Evolutionary conservation across 2,797 vertebrate species (phyloP), one percentile per base, ranked within the genome.

Genomic region (Sardinella longiceps): DNA sequence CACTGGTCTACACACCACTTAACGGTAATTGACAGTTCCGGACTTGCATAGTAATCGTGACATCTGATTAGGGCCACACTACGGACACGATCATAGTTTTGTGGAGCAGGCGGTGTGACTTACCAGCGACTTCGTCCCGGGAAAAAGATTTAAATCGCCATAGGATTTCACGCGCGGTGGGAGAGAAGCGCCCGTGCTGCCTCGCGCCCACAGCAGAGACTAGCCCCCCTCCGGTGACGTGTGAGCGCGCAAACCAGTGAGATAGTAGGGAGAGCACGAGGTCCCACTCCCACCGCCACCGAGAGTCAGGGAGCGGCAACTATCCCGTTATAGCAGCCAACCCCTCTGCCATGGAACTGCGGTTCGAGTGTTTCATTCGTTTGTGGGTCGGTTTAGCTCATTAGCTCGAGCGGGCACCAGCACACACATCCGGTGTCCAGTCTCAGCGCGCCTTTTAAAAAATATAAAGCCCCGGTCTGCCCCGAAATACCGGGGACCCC

Each of bases 71-170:
- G 12, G 4, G 43, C 33, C 18, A 43, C n/a, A 37, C 39, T 43
- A 4, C 6, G 3, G 30, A 66, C 37, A 53, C 18, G 51, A n/a
- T 60, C 56, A 60, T 33, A 37, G 30, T n/a, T 18, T 18, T 28
- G 37, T 28, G 25, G 12, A 23, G 58, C 43, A 23, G 51, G 50
- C 60, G 60, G n/a, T 46, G 28, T 14, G 43, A 74, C 82, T 84
- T 87, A 81, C 86, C 88, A 60, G 43, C 80, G n/a, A 81, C 63
- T 11, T 80, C 80, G 45, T 85, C 90, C 90, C 74, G 84, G 90
- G 91, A 81, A 87, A 89, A 28, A 51, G 48, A 46, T 81, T 86
- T 85, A 86, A 56, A 63, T 20, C 88, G 85, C 82, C 77, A 28
- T 84, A 84, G 56, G 86, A 88, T 53, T 84, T 63, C 58, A 20